Conservation (phyloP, 1,140 invertebrate species). For the Musca vetustissima region DNA sequence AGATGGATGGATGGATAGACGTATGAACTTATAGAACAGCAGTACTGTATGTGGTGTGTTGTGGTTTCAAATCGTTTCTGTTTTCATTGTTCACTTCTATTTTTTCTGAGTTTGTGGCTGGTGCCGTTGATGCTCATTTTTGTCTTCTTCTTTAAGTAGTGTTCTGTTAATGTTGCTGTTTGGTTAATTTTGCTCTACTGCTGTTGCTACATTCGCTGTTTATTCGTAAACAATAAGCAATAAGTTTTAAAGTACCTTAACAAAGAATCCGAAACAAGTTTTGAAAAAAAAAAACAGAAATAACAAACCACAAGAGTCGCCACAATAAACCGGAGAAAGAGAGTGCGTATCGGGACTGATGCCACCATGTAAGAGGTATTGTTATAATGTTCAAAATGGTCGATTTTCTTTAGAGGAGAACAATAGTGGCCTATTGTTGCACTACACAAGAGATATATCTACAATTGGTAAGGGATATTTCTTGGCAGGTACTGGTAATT, state of each 20-base stretch:
- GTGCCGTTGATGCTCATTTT: conserved; percentile 1
- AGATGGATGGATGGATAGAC: too few species aligned
- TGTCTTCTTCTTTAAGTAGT: background rate
- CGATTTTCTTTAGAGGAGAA: too few species aligned
- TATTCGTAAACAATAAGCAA: conserved; percentile 21
- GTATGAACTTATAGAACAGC: too few species aligned
- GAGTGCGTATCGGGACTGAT: background rate
- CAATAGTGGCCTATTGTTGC: too few species aligned
- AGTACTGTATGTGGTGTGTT: too few species aligned
- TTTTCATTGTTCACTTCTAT: background rate
- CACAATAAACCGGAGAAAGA: background rate
- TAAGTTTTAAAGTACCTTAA: conserved; percentile 2
- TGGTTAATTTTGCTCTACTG: conserved; percentile 10
- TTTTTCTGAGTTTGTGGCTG: background rate
- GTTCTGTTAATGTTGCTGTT: background rate
- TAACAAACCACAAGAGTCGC: background rate
- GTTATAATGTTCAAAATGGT: too few species aligned
- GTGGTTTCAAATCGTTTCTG: background rate
- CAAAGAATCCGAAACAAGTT: background rate
- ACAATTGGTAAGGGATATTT: too few species aligned
- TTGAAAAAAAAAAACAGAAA: background rate
- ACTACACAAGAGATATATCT: too few species aligned
- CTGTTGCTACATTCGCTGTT: background rate
- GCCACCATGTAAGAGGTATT: too few species aligned
- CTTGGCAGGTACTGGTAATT: too few species aligned